Evolutionary conservation across 2,888 invertebrate species (phyloP).

Genomic region (Conomelus anceps): DNA sequence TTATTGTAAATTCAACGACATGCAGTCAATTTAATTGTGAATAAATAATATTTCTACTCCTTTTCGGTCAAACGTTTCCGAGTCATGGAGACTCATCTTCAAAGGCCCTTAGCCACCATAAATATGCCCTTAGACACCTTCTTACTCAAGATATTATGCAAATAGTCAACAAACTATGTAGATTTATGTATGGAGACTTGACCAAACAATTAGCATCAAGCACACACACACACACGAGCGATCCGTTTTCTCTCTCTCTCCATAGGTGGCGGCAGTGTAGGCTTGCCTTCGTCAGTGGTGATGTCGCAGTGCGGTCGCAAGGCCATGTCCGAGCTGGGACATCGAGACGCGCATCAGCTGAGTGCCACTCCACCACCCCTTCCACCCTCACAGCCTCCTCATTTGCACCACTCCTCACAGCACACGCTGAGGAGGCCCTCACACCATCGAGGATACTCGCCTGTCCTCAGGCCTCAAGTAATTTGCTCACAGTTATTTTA

Average conservation of each 20-base stretch:
- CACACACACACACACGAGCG: not conserved
- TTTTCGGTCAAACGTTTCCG: too few relatives aligned
- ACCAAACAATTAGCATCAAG: too few relatives aligned
- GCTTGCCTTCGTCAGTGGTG: conserved; percentile 7
- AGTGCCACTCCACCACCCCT: conserved; percentile 1
- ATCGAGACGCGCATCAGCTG: conserved; percentile 15
- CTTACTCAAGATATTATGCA: too few relatives aligned
- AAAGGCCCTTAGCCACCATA: too few relatives aligned
- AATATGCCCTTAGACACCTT: too few relatives aligned
- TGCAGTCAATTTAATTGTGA: too few relatives aligned
- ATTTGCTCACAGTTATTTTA: too few relatives aligned
- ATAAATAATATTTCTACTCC: too few relatives aligned
- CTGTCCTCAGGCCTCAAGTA: conserved; percentile 21
- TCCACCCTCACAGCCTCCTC: not conserved
- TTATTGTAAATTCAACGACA: too few relatives aligned
- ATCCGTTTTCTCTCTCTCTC: not conserved
- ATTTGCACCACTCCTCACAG: not conserved
- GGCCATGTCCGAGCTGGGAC: conserved; percentile 16
- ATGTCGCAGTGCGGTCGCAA: not conserved
- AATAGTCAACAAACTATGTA: too few relatives aligned
- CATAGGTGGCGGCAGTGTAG: conserved; percentile 3
- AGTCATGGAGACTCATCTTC: too few relatives aligned
- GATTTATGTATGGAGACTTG: too few relatives aligned
- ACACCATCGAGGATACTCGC: not conserved
- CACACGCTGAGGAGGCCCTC: not conserved